Base-by-base conservation (phyloP, 2,888 invertebrate species). In the Gastracanthus pulcherrimus region DNA sequence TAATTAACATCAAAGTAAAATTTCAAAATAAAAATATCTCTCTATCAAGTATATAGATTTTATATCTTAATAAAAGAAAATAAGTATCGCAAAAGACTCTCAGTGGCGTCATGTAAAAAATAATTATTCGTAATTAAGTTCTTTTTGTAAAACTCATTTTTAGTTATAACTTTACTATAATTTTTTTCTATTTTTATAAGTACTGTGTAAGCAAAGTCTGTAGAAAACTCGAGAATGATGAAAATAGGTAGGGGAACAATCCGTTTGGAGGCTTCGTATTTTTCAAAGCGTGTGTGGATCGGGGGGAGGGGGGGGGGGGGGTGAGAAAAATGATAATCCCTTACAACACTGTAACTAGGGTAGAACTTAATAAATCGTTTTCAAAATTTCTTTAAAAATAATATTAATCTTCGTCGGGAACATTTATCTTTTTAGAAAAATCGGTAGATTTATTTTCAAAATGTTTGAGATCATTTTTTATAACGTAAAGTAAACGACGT, bases 281-380 rank as follows among this genome's bases (percentile, higher is more conserved):
- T 16, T 26, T 16, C 31, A 0, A 16, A 16, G 11, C 29, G 36
- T 45, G 9, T 31, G 16, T 60, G 1, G 29, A 67, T 7, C 19
- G 34, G 64, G 23, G 23, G 11, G 23, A 69, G 48, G n/a, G 51
- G 69, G 34, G 23, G 69, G 34, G 34, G 34, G 23, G 69, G 34
- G 34, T 51, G 29, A 34, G 51, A 69, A 69, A 69, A 34, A 69
- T 34, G 69, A 51, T 69, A 51, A 69, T 69, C 45, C 51, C 51
- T 26, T 51, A 19, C 1, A 51, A 23, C 3, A 19, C 1, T 5
- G 2, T 41, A 62, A 38, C 26, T 3, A 13, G 66, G 66, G 41
- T 66, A 66, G 26, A 66, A 38, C 23, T 66, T 38, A 66, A 41
- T 66, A 66, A 66, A 66, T 66, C 38, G 26, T 23, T 38, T 38